These are phyloP conservation scores for Drosophila kanekoi DNA, from an alignment of 2,888 invertebrate species.

Conservation along the genomic window DNA sequence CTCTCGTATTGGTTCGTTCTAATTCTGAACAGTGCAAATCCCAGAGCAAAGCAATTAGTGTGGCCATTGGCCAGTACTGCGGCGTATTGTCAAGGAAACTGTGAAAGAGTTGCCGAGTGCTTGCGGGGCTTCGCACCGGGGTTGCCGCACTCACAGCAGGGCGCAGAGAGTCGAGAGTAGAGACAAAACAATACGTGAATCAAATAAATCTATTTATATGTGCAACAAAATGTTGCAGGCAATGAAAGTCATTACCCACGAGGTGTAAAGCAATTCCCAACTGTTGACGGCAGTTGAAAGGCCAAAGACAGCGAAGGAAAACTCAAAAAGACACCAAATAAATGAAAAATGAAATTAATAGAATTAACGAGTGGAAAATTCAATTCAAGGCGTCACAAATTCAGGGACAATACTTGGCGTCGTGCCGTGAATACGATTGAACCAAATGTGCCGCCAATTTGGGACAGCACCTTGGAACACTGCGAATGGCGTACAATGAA, in stretches of 20 bases:
- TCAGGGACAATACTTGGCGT: conserved; percentile 44
- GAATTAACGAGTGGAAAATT: conserved; percentile 67
- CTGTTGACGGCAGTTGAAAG: conserved; percentile 33
- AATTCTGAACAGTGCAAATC: conserved; percentile 72
- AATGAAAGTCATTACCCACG: conserved; percentile 76
- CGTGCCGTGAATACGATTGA: conserved; percentile 11
- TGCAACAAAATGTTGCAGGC: conserved; percentile 34
- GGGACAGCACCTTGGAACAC: conserved; percentile 56
- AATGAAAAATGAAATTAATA: conserved; percentile 71
- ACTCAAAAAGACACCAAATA: conserved; percentile 38
- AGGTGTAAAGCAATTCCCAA: conserved; percentile 22
- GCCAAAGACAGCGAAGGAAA: conserved; percentile 25
- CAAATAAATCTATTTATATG: conserved; percentile 2
- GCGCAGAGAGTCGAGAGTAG: neutral
- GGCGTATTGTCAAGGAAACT: conserved; percentile 54
- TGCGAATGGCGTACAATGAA: conserved; percentile 7
- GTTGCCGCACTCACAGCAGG: conserved; percentile 32
- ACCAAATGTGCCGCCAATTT: conserved; percentile 37
- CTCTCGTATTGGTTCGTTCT: conserved; percentile 79
- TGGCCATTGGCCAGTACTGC: conserved; percentile 22
- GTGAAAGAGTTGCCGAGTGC: conserved; percentile 43
- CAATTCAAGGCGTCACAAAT: conserved; percentile 62
- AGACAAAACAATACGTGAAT: conserved; percentile 25
- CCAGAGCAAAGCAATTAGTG: conserved; percentile 72
- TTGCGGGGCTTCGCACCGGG: conserved; percentile 54